phyloP scores from a whole-genome alignment of 2,797 vertebrate genomes.

The Lemur catta region DNA sequence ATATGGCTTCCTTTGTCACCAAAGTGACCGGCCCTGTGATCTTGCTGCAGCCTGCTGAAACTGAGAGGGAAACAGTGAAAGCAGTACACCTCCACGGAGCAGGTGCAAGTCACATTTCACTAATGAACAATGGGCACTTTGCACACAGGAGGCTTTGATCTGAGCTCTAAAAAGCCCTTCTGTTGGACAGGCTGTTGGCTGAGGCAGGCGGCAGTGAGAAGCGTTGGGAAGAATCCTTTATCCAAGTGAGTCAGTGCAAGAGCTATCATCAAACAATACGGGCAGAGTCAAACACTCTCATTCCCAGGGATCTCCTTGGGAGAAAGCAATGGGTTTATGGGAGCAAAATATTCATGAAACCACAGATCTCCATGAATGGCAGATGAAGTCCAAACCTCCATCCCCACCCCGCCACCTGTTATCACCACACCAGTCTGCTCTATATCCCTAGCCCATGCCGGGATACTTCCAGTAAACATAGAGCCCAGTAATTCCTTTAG shows the following conservation, averaged over 20 bases:
- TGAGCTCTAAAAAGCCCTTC: constrained; percentile 57
- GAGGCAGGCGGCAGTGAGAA: constrained; percentile 7
- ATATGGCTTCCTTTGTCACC: constrained; percentile 70
- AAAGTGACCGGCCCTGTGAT: constrained; percentile 61
- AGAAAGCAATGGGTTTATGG: neutral
- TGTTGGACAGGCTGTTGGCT: constrained; percentile 69
- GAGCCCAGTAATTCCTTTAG: neutral
- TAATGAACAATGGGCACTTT: constrained; percentile 72
- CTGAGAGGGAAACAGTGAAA: constrained; percentile 47
- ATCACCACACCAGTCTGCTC: neutral
- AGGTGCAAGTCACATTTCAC: constrained; percentile 68
- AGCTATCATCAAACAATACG: neutral
- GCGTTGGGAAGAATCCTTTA: constrained; percentile 38
- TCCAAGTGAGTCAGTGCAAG: neutral
- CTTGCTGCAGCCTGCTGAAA: constrained; percentile 64
- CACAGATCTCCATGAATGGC: neutral
- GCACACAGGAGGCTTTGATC: constrained; percentile 73
- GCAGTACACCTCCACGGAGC: constrained; percentile 22
- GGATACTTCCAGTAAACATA: neutral
- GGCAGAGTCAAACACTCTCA: neutral
- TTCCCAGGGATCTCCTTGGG: neutral
- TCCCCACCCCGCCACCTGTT: too few relatives aligned
- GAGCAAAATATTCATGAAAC: neutral
- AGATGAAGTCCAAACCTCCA: neutral
- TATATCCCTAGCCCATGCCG: neutral